These are phyloP conservation scores for Drosophila watanabei DNA, from an alignment of 1,140 invertebrate species.

Conservation along the genomic window DNA sequence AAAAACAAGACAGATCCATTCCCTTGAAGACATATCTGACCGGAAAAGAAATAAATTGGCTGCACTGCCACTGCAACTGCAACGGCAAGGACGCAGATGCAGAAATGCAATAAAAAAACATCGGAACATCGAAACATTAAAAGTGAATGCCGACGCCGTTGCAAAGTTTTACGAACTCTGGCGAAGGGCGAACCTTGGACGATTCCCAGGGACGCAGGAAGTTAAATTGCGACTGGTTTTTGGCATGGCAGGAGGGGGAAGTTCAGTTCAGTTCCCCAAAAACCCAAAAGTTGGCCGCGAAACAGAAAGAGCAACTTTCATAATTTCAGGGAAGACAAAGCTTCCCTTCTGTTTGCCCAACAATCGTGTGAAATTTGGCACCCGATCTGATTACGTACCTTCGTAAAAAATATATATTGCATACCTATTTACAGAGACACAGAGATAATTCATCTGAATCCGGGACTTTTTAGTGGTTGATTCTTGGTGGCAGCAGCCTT, in stretches of 20 bases:
- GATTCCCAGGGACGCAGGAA: conserved; percentile 68
- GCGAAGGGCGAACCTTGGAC: conserved; percentile 61
- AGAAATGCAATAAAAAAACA: conserved; percentile 14
- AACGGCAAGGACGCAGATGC: conserved; percentile 29
- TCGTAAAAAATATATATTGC: conserved; percentile 11
- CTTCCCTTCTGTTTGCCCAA: conserved; percentile 31
- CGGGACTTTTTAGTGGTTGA: conserved; percentile 19
- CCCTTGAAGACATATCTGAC: not conserved
- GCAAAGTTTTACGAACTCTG: conserved; percentile 60
- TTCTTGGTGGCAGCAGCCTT: conserved; percentile 8
- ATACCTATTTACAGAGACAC: conserved; percentile 3
- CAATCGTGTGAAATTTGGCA: conserved; percentile 49
- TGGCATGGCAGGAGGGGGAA: conserved; percentile 1
- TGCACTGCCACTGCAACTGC: conserved; percentile 5
- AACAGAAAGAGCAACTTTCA: conserved; percentile 53
- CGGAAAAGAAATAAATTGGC: conserved; percentile 11
- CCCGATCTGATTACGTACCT: conserved; percentile 18
- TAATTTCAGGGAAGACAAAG: conserved; percentile 50
- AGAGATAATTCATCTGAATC: conserved; percentile 21
- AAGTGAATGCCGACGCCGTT: conserved; percentile 59
- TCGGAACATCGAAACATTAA: conserved; percentile 22
- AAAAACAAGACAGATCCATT: not conserved
- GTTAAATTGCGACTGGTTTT: conserved; percentile 60
- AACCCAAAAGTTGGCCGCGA: conserved; percentile 2
- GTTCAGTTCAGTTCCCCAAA: conserved; percentile 8